Evolutionary conservation across 2,888 invertebrate genomes (phyloP).

Genomic region (Callyntrura sp.): DNA sequence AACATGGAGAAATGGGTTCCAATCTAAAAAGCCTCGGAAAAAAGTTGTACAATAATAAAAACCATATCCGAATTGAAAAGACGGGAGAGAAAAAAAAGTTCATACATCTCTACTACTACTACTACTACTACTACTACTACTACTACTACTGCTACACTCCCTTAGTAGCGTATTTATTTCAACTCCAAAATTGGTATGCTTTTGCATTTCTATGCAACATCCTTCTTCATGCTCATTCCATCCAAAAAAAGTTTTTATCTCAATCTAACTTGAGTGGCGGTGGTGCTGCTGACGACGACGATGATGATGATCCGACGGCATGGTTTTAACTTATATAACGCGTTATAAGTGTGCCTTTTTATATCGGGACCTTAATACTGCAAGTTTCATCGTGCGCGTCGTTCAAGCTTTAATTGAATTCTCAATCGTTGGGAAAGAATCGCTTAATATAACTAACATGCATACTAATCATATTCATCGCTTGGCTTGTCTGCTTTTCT

Average conservation of each 20-base stretch:
- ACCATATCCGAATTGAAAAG: slow-evolving; percentile 41
- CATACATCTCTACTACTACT: background rate
- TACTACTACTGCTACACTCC: too few species aligned
- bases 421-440: slow-evolving; percentile 78
- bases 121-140: too few species aligned
- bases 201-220: slow-evolving; percentile 41
- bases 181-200: slow-evolving; percentile 29
- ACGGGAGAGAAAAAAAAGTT: slow-evolving; percentile 20
- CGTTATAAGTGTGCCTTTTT: too few species aligned
- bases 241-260: slow-evolving; percentile 55
- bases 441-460: slow-evolving; percentile 48
- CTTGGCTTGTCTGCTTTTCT: background rate
- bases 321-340: too few species aligned
- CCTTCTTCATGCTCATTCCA: slow-evolving; percentile 29
- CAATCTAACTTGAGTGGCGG: slow-evolving; percentile 51
- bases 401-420: slow-evolving; percentile 83
- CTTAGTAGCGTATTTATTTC: slow-evolving; percentile 38
- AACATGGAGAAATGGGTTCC: slow-evolving; percentile 85
- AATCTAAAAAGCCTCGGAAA: slow-evolving; percentile 77
- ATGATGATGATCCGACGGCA: too few species aligned
- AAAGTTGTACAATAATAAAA: slow-evolving; percentile 73
- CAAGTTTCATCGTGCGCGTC: slow-evolving; percentile 57
- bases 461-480: slow-evolving; percentile 54
- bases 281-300: slow-evolving; percentile 3
- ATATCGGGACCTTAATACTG: too few species aligned